Evolutionary conservation across 1,140 invertebrate species (phyloP), one percentile per base, ranked within the genome.

Genomic region (Halesus radiatus): DNA sequence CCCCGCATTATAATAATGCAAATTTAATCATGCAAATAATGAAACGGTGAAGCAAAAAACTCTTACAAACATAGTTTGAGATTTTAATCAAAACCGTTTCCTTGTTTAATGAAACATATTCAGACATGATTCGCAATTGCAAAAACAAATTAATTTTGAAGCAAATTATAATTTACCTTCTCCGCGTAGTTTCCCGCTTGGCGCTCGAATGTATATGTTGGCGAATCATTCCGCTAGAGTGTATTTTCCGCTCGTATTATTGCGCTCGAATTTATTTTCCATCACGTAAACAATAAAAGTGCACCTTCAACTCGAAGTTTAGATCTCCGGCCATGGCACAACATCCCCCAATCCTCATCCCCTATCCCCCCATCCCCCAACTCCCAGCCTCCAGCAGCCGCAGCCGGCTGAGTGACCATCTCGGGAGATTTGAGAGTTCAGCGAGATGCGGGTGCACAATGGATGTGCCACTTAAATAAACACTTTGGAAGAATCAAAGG

Each of bases 271-370:
- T 64, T 29, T 64, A 64, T 64, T 23, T 23, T 32, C 22, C 16
- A 64, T 64, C 62, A 64, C 62, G 22, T 64, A 64, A 64, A 26
- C 62, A 29, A 64, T 64, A 64, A 64, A 64, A 64, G 62, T 26
- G 23, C 22, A 64, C 56, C 62, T 29, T 6, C n/a, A 66, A 66
- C n/a, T 66, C 62, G 22, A 66, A 66, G 23, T 60, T 22, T 29
- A n/a, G 62, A 23, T 26, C 62, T 26, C 62, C 62, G 23, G 22
- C 62, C 26, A n/a, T 16, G 62, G 62, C 62, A 7, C 8, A 18
- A 56, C 20, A 22, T 22, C 62, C 62, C 62, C 22, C 62, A 7
- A 13, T 8, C 54, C 6, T 18, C n/a, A 18, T n/a, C 54, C 7
- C 54, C n/a, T 1, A 22, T 18, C n/a, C 54, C 3, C 20, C 20